Evolutionary conservation across 2,888 invertebrate species (phyloP), one percentile per base, ranked within the genome.

Genomic region (Meteorus colon): DNA sequence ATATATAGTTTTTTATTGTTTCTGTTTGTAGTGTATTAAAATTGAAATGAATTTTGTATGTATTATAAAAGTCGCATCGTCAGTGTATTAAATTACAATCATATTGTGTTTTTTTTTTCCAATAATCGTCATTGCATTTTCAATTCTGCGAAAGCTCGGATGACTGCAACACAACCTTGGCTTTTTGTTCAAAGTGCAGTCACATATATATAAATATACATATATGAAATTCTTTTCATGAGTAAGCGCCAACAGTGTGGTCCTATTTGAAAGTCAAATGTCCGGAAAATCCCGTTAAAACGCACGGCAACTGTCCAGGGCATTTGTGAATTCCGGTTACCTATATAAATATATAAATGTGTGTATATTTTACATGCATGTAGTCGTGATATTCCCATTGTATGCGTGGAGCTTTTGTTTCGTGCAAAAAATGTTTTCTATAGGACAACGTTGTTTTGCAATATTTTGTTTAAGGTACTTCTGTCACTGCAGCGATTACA

Each of bases 241-340:
- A n/a, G 51, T 8, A 19, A 24, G 19, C 55, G n/a, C 19, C 19
- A 24, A 55, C 19, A 19, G 19, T 55, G 45, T 29, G 29, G 55
- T 69, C 65, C 74, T 24, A 75, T 75, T 75, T 75, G 75, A 75
- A 70, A 70, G 75, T 75, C 75, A 75, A 75, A 75, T 75, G 48
- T 55, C 75, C 34, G 48, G 55, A 75, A 75, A 75, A 75, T 75
- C 70, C 65, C 48, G 65, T 75, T 70, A 70, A 37, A 75, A 48
- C 55, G 29, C 37, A 48, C 63, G 41, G 14, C 51, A 65, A 73
- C 71, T 71, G 59, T 60, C 71, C 62, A 62, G 37, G 37, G 29
- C 55, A 51, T 69, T 69, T 45, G 41, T 24, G 12, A 51, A 69
- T 48, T 29, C 55, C 27, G 14, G 27, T n/a, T 51, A 34, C 55